Evolutionary conservation across 2,888 invertebrate species (phyloP).

Genomic region (Torymus auratus): DNA sequence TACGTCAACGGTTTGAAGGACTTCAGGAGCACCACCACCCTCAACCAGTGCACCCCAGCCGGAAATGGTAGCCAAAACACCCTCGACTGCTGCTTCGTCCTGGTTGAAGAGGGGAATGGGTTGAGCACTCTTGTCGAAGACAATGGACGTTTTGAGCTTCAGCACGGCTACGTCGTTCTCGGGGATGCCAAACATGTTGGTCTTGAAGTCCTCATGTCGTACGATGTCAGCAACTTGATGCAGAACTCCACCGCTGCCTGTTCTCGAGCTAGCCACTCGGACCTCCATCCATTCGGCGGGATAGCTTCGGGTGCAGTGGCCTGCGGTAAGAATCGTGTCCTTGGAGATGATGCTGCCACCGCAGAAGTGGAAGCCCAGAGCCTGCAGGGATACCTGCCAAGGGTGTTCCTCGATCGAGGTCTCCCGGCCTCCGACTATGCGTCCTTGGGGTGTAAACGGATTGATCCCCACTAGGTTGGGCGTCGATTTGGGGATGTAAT

Average conservation of each 20-base stretch:
- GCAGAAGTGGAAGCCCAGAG: conserved; percentile 78
- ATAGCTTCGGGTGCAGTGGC: conserved; percentile 78
- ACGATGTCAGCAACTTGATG: conserved; percentile 76
- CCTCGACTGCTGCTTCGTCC: conserved; percentile 65
- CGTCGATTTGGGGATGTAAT: background rate
- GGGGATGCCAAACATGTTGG: conserved; percentile 67
- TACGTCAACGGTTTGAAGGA: conserved; percentile 78
- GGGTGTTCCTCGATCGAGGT: conserved; percentile 78
- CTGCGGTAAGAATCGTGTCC: conserved; percentile 80
- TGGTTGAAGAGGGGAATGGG: conserved; percentile 76
- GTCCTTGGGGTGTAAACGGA: conserved; percentile 65
- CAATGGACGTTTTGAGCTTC: conserved; percentile 77
- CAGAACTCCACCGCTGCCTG: conserved; percentile 77
- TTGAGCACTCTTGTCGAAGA: conserved; percentile 76
- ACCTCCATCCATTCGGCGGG: conserved; percentile 65
- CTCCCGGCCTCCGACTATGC: conserved; percentile 78
- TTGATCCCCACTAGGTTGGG: conserved; percentile 20
- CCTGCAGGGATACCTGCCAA: conserved; percentile 77
- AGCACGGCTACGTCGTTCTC: conserved; percentile 81
- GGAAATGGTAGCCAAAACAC: conserved; percentile 62
- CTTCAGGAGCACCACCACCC: conserved; percentile 64
- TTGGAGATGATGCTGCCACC: conserved; percentile 79
- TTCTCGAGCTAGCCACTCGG: conserved; percentile 77
- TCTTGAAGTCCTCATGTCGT: conserved; percentile 79
- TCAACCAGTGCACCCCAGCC: conserved; percentile 65